Percentiles rank a stretch among this genome's conserved stretches.
Conservation (phyloP, 2,888 invertebrate species). For the Lepidocyrtinus sp. region DNA sequence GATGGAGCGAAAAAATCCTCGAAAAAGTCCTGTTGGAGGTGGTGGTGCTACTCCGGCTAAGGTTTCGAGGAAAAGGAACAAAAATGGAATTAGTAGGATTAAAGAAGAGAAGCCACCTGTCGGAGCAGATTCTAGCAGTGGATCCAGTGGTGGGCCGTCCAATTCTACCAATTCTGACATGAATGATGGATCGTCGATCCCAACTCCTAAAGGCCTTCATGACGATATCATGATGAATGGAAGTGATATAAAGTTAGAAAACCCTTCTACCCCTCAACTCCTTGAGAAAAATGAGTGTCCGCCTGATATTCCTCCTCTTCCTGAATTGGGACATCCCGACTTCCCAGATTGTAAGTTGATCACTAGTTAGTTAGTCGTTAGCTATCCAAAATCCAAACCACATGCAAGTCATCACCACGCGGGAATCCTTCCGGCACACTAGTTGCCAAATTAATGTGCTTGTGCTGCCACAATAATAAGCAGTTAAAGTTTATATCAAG, state of each 20-base stretch:
- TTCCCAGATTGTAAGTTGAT: slow-evolving; percentile 69
- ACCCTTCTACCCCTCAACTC: slow-evolving; percentile 69
- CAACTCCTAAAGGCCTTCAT: slow-evolving; percentile 65
- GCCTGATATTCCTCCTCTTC: slow-evolving; percentile 68
- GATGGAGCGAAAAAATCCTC: slow-evolving; percentile 65
- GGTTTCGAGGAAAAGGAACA: slow-evolving; percentile 67
- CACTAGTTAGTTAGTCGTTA: too few species aligned
- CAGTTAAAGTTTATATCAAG: too few species aligned
- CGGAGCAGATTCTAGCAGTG: slow-evolving; percentile 64
- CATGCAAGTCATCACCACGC: too few species aligned
- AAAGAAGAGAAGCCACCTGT: slow-evolving; percentile 69
- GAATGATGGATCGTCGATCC: slow-evolving; percentile 63
- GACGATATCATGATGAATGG: slow-evolving; percentile 70
- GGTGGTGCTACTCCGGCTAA: slow-evolving; percentile 67
- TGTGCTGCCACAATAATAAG: too few species aligned
- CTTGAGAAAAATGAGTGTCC: slow-evolving; percentile 69
- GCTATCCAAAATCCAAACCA: too few species aligned
- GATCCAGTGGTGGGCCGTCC: slow-evolving; percentile 58
- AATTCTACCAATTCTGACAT: slow-evolving; percentile 61
- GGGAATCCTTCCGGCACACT: too few species aligned
- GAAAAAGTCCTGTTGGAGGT: slow-evolving; percentile 68
- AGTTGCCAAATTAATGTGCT: too few species aligned
- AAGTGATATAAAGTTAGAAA: slow-evolving; percentile 69
- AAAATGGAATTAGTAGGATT: slow-evolving; percentile 69
- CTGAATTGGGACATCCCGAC: slow-evolving; percentile 69